Conservation (phyloP, 2,888 invertebrate species). For the Eupithecia inturbata region DNA sequence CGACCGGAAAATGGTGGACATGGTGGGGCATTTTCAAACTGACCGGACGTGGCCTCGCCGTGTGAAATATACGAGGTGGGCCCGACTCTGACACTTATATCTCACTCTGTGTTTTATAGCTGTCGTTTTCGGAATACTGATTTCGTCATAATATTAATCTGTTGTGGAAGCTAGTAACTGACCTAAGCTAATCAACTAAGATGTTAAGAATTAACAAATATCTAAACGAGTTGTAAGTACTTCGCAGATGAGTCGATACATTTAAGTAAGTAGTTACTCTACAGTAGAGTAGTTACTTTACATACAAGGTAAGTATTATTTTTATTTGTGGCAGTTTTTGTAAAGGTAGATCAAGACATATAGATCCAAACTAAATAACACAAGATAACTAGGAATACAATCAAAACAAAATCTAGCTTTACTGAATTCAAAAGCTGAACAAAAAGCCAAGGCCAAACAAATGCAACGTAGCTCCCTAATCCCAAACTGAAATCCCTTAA, state of each 20-base stretch:
- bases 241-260: not conserved
- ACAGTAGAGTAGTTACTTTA: too few relatives aligned
- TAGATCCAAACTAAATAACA: not conserved
- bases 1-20: slow-evolving; percentile 78
- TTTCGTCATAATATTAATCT: slow-evolving; percentile 10
- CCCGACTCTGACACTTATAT: slow-evolving; percentile 60
- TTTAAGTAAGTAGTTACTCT: not conserved
- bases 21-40: slow-evolving; percentile 75
- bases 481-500: slow-evolving; percentile 19
- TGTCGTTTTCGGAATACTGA: slow-evolving; percentile 13
- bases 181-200: not conserved
- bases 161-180: not conserved
- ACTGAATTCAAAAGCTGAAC: not conserved
- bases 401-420: too few relatives aligned
- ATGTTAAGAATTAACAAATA: not conserved
- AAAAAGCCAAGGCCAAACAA: not conserved
- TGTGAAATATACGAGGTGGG: slow-evolving; percentile 68
- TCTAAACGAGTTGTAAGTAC: not conserved
- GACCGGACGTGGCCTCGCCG: slow-evolving; percentile 65
- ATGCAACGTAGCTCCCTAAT: not conserved
- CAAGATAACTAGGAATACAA: not conserved
- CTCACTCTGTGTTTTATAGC: slow-evolving; percentile 43
- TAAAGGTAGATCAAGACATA: not conserved
- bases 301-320: not conserved
- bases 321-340: not conserved